Evolutionary conservation across 2,797 vertebrate genomes (phyloP), one percentile per base, ranked within the genome.

Genomic region (Phrynocephalus guinanensis): DNA sequence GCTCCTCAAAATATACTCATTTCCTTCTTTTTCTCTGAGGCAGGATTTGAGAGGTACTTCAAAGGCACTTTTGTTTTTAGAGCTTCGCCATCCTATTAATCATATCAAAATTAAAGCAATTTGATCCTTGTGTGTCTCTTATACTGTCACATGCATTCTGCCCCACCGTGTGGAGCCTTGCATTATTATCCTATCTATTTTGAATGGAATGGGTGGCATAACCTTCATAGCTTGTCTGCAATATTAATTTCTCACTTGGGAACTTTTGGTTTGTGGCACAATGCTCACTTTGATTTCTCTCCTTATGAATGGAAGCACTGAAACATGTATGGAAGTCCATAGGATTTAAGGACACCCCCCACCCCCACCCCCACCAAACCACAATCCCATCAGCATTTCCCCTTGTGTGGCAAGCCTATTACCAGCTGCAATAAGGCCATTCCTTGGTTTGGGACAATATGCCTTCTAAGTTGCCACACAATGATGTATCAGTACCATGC

Each of bases 181-280:
- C 92, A 85, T 93, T 93, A 92, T 28, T 82, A 71, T 82, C 85
- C 83, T 79, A 73, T 33, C 84, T 86, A 33, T 84, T 63, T 67
- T 79, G 79, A 76, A 84, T 2, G 20, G 86, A 95, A 83, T 87
- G 88, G 18, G 78, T 91, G 88, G 88, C 73, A 76, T 86, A 88
- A 94, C 83, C 26, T 95, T 93, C 92, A 76, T 30, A 89, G 72
- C 88, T 77, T 70, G 52, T 67, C 91, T 77, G 91, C 88, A 15
- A 83, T 90, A 91, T 89, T 92, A 88, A 93, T 79, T 84, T 89
- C 76, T 30, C 91, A 79, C 84, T 63, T 52, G 84, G 85, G 90
- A 89, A 85, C 33, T 91, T 93, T 91, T 0, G 2, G 87, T 93
- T 93, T 95, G 79, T 86, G 79, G 93, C 94, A 95, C 94, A 94